Conservation (phyloP, 1,140 invertebrate genomes). For the Penaeus chinensis region DNA sequence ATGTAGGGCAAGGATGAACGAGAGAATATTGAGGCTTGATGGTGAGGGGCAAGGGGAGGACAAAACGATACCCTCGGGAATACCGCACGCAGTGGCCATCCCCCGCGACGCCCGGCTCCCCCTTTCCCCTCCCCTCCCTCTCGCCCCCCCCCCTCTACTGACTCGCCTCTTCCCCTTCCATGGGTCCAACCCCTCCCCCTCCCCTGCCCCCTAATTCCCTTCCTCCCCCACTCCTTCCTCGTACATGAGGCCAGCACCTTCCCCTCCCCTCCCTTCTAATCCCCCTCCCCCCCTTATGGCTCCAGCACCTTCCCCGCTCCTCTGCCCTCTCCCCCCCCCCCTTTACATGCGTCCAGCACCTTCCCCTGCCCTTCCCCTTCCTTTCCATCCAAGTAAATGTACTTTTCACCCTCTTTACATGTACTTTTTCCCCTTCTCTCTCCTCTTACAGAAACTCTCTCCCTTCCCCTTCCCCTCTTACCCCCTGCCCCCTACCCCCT, state of each 20-base stretch:
- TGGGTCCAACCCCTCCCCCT: neutral
- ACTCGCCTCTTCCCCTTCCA: neutral
- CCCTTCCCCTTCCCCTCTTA: too few species aligned
- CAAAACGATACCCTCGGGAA: too few species aligned
- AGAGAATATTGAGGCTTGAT: neutral
- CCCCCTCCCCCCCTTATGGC: neutral
- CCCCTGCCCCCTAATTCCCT: neutral
- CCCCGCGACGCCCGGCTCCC: neutral
- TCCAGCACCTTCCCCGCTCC: too few species aligned
- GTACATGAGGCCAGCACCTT: neutral
- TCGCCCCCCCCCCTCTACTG: neutral
- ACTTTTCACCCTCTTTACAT: too few species aligned
- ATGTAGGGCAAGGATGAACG: slow-evolving; percentile 24
- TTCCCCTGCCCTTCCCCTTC: neutral
- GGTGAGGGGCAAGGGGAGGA: neutral
- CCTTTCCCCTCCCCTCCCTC: neutral
- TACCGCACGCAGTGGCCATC: too few species aligned
- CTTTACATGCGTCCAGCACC: neutral
- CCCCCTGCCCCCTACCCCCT: too few species aligned
- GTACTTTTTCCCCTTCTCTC: too few species aligned
- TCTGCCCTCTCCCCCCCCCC: too few species aligned
- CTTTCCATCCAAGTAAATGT: too few species aligned
- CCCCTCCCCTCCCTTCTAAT: neutral
- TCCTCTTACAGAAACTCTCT: too few species aligned
- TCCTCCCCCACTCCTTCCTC: neutral